Conservation (phyloP, 1,140 invertebrate species). For the Achroia grisella region DNA sequence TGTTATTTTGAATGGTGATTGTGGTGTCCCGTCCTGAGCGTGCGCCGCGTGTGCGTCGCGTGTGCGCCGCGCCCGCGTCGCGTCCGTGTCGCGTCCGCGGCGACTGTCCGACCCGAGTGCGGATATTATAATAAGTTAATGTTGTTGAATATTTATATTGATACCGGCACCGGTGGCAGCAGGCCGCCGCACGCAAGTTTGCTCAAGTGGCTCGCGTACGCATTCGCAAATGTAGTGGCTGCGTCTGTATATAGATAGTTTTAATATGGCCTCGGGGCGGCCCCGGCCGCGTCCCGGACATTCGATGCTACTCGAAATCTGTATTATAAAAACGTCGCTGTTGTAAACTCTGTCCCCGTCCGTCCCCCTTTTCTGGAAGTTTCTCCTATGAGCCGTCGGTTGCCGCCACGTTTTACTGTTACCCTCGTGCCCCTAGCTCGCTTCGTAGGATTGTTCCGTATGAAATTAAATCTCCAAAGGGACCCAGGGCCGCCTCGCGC, state of each 20-base stretch:
- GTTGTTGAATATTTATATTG: conserved; percentile 39
- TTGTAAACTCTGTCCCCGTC: conserved; percentile 12
- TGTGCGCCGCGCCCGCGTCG: conserved; percentile 7
- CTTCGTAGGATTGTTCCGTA: conserved; percentile 42
- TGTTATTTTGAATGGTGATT: conserved; percentile 37
- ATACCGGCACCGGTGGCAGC: conserved; percentile 10
- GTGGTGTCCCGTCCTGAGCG: conserved; percentile 40
- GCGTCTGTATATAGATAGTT: conserved; percentile 60
- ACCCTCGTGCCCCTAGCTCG: conserved; percentile 32
- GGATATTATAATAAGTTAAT: conserved; percentile 33
- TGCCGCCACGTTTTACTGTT: conserved; percentile 1
- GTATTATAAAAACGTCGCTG: conserved; percentile 11
- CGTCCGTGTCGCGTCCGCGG: conserved; percentile 1
- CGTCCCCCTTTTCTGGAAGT: conserved; percentile 12
- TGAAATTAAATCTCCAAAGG: conserved; percentile 39
- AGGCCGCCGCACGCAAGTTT: conserved; percentile 36
- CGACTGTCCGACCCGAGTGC: conserved; percentile 12
- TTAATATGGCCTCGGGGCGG: conserved; percentile 36
- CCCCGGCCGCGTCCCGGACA: conserved; percentile 21
- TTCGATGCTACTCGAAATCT: conserved; percentile 15
- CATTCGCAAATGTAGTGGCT: conserved; percentile 49
- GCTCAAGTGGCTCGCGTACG: conserved; percentile 57
- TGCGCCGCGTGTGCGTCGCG: too few relatives aligned
- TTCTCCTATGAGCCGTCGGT: too few relatives aligned
- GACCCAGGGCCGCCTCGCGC: conserved; percentile 10